Evolutionary conservation across 2,888 invertebrate genomes (phyloP).

Genomic region (Drosophila neotestacea): DNA sequence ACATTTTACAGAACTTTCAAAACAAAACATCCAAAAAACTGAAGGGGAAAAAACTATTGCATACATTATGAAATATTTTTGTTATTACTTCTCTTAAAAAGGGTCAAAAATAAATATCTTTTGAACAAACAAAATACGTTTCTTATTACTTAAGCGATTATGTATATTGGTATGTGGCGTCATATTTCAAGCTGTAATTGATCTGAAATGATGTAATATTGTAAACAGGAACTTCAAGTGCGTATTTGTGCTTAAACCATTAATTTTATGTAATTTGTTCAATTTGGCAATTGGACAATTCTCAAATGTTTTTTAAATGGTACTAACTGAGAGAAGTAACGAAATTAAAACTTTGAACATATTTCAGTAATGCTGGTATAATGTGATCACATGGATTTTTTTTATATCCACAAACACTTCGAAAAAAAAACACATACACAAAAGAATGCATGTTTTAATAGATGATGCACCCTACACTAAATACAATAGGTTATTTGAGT

Average conservation of each 20-base stretch:
- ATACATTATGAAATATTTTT: background rate
- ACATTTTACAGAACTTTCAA: conserved; percentile 6
- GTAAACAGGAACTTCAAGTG: conserved; percentile 1
- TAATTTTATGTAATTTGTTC: background rate
- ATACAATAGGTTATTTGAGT: conserved; percentile 32
- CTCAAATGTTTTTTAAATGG: background rate
- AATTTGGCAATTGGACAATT: background rate
- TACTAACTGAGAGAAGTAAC: background rate
- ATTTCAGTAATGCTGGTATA: conserved; percentile 2
- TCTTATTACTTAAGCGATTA: background rate
- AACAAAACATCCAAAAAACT: background rate
- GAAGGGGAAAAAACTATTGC: background rate
- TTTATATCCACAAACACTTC: background rate
- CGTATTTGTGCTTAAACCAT: background rate
- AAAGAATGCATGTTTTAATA: conserved; percentile 60
- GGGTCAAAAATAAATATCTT: background rate
- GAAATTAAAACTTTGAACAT: background rate
- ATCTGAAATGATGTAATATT: background rate
- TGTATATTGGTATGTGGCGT: no score
- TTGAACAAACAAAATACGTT: background rate
- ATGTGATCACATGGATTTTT: background rate
- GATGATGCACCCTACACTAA: conserved; percentile 47
- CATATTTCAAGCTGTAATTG: background rate
- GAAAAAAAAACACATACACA: conserved; percentile 15
- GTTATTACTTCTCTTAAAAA: background rate